These are phyloP conservation scores for Penaeus vannamei DNA, from an alignment of 1,140 invertebrate genomes.

Conservation along the genomic window DNA sequence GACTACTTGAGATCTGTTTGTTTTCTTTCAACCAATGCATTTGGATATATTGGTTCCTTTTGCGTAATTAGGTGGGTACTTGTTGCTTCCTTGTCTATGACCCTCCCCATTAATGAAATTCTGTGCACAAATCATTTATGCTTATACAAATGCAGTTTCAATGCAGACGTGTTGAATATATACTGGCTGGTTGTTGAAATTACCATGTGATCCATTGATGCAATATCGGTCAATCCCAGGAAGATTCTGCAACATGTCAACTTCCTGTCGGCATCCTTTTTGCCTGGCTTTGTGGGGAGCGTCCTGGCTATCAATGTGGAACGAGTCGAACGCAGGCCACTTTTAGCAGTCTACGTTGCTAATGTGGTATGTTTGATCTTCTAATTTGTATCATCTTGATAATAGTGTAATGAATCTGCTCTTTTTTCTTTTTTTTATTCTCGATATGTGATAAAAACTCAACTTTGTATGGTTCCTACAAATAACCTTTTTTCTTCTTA, in stretches of 20 bases:
- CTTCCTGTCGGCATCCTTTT: slow-evolving; percentile 50
- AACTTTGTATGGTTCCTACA: background rate
- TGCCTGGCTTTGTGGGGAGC: slow-evolving; percentile 44
- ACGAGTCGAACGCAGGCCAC: slow-evolving; percentile 40
- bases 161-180: too few species aligned
- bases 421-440: background rate
- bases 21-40: slow-evolving; percentile 51
- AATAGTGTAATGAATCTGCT: background rate
- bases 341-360: slow-evolving; percentile 48
- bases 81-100: background rate
- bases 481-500: background rate
- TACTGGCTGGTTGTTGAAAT: too few species aligned
- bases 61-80: slow-evolving; percentile 49
- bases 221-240: background rate
- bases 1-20: slow-evolving; percentile 49
- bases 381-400: background rate
- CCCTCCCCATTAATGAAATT: background rate
- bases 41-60: slow-evolving; percentile 55
- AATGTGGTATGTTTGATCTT: slow-evolving; percentile 49
- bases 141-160: too few species aligned
- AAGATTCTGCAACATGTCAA: slow-evolving; percentile 46
- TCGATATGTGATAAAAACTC: too few species aligned
- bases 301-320: slow-evolving; percentile 47
- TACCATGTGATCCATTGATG: too few species aligned
- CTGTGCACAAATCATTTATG: too few species aligned